A percentile compares a stretch with the other conserved stretches of the same genome.
Evolutionary conservation across 2,797 vertebrate genomes (phyloP).

Genomic region (Todus mexicanus): DNA sequence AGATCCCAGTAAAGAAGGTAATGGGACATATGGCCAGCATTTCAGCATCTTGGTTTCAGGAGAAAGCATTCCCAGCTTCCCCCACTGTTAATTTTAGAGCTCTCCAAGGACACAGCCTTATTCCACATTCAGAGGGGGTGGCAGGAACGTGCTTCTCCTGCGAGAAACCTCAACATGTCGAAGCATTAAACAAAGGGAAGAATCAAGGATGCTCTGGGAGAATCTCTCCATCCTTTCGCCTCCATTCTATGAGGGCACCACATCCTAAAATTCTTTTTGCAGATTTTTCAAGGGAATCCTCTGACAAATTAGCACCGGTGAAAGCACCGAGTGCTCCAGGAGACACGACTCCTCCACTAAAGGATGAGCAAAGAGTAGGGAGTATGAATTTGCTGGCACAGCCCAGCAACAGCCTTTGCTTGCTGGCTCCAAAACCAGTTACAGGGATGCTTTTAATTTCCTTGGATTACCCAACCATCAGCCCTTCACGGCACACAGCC

Average conservation of each 20-base stretch:
- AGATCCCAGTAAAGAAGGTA: not conserved
- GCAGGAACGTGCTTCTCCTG: not conserved
- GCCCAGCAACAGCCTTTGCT: not conserved
- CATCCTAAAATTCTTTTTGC: not conserved
- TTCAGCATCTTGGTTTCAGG: not conserved
- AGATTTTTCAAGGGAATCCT: not conserved
- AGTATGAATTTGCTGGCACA: not conserved
- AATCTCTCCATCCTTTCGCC: not conserved
- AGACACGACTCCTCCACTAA: not conserved
- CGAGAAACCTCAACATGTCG: not conserved
- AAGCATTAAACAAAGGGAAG: not conserved
- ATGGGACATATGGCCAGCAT: not conserved
- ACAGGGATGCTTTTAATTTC: not conserved
- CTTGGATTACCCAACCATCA: not conserved
- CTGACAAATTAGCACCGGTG: not conserved
- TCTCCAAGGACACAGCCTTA: not conserved
- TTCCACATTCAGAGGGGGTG: not conserved
- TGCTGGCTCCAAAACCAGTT: not conserved
- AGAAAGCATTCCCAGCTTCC: not conserved
- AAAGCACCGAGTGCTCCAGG: fast-evolving
- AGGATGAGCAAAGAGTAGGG: fast-evolving
- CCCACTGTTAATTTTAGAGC: not conserved
- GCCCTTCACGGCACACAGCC: not conserved
- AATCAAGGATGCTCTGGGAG: not conserved
- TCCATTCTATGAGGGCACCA: not conserved